Base-by-base conservation (phyloP, 2,888 invertebrate genomes). In the Reticulitermes lucifugus region DNA sequence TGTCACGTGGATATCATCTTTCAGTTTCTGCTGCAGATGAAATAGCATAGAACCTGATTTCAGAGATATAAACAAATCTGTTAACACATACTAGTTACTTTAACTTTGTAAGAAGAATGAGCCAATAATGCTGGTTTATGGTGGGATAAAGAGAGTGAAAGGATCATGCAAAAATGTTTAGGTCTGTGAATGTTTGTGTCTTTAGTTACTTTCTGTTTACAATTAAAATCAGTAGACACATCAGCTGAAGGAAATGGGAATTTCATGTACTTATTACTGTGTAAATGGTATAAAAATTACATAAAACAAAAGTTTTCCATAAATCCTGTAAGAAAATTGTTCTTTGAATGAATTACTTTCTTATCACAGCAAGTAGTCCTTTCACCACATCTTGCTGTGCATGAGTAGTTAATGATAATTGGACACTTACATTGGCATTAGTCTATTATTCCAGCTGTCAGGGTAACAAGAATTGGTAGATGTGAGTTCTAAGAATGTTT, bases 91-190 rank as follows among this genome's bases (percentile, higher is more conserved):
- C 9, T 9, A 51, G 14, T 51, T 51, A 4, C 9, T 51, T 1
- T 51, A 12, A 14, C 14, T 12, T 51, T 1, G 6, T 12, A 3
- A 6, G 51, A 14, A 51, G 12, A 51, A 51, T 12, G 51, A 51
- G 9, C 12, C 51, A 3, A 51, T 60, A 60, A 60, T 60, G 1
- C n/a, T 60, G 9, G 60, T 60, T 60, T 21, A 60, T 60, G 9
- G n/a, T 60, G n/a, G n/a, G 60, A 12, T 51, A 60, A 60, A 21
- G 18, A 60, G 60, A 65, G 9, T 65, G 25, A n/a, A 65, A 73
- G 73, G 43, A 51, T 83, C 73, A 51, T 83, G 73, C 46, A 73
- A 46, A 73, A 83, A 83, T 71, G 41, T 55, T 83, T 83, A 35
- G 35, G 35, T 60, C 25, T 71, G 70, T 73, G 70, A 73, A 46